A percentile compares a stretch with the other conserved stretches of the same genome.
These are phyloP conservation scores for Lepidochitona cinerea DNA, from an alignment of 2,888 invertebrate species.

Conservation along the genomic window DNA sequence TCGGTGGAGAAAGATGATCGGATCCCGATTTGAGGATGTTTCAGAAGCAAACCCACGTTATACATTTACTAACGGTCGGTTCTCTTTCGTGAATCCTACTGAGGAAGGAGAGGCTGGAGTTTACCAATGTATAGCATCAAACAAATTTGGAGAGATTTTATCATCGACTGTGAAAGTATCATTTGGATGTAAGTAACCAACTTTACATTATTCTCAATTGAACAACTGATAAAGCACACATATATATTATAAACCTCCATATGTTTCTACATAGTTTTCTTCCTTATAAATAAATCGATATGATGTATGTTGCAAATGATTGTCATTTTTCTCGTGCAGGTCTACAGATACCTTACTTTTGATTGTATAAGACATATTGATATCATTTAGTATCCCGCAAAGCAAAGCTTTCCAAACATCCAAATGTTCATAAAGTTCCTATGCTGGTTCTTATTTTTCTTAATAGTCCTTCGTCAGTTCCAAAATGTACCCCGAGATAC, in stretches of 20 bases:
- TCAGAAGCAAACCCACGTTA: constrained; percentile 70
- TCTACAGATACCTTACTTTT: too few species aligned
- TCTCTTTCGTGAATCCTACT: constrained; percentile 86
- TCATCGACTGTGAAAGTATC: constrained; percentile 90
- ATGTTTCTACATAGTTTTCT: too few species aligned
- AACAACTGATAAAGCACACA: too few species aligned
- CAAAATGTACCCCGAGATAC: constrained; percentile 58
- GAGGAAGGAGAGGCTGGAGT: constrained; percentile 86
- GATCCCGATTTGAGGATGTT: constrained; percentile 17
- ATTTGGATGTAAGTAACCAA: constrained; percentile 82
- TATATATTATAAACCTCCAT: too few species aligned
- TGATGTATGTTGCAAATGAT: too few species aligned
- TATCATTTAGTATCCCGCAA: too few species aligned
- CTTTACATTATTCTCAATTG: too few species aligned
- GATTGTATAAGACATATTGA: too few species aligned
- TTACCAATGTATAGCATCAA: constrained; percentile 93
- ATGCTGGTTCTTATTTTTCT: not conserved
- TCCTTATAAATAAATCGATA: too few species aligned
- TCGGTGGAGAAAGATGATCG: constrained; percentile 81
- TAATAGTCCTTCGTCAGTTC: constrained; percentile 62
- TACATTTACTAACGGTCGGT: constrained; percentile 90
- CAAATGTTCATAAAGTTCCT: too few species aligned
- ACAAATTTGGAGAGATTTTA: constrained; percentile 88
- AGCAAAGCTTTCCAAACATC: too few species aligned
- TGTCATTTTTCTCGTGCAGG: too few species aligned